These are phyloP conservation scores for Platalea minor DNA, from an alignment of 2,797 vertebrate genomes.

Conservation along the genomic window DNA sequence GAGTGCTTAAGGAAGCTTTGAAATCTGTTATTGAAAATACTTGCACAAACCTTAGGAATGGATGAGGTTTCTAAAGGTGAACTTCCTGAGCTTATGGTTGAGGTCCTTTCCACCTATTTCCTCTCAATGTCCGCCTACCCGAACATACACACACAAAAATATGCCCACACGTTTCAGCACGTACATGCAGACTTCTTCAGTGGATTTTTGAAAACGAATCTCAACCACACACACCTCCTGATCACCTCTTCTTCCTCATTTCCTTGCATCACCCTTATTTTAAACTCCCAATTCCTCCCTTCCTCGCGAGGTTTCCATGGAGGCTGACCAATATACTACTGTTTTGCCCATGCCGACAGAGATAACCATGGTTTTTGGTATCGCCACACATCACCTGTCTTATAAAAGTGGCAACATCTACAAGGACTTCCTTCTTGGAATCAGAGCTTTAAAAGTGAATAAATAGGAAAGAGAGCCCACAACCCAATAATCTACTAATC, in stretches of 20 bases:
- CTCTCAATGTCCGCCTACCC: background rate
- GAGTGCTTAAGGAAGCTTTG: background rate
- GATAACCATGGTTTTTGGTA: background rate
- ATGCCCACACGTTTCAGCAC: background rate
- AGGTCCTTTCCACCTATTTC: background rate
- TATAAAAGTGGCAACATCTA: background rate
- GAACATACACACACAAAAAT: background rate
- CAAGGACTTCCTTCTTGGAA: background rate
- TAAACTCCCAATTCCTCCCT: background rate
- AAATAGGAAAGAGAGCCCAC: background rate
- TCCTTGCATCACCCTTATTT: background rate
- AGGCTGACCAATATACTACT: background rate
- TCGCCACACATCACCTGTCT: background rate
- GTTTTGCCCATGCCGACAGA: background rate
- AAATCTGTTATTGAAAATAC: background rate
- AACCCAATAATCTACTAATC: conserved; percentile 11
- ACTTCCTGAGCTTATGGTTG: background rate
- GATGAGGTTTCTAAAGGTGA: background rate
- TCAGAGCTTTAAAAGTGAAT: background rate
- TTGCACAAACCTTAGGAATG: background rate
- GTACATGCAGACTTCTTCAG: background rate
- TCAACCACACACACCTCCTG: background rate
- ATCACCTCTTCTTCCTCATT: background rate
- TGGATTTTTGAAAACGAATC: background rate
- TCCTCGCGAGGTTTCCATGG: background rate